Conservation (phyloP, 2,888 invertebrate genomes). For the Colletes collaris region DNA sequence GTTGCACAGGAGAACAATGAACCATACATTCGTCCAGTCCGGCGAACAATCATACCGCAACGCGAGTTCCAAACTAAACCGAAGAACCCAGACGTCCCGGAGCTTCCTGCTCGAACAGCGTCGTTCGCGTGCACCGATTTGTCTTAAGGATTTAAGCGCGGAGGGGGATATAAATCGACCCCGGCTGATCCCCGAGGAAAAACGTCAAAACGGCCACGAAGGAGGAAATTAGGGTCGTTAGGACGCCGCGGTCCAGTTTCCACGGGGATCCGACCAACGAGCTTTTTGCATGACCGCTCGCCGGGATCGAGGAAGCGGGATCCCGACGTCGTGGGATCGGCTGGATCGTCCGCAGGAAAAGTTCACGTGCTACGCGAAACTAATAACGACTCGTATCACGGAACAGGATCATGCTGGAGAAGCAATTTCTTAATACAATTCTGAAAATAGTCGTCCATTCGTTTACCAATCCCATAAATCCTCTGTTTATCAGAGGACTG, state of each 20-base stretch:
- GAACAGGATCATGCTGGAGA: background rate
- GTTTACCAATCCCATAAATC: too few species aligned
- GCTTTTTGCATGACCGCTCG: conserved; percentile 11
- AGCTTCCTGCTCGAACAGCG: background rate
- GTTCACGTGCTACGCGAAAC: background rate
- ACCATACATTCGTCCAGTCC: conserved; percentile 1
- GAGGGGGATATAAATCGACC: conserved; percentile 13
- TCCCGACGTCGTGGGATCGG: conserved; percentile 3
- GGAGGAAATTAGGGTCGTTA: conserved; percentile 43
- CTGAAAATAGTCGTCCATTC: too few species aligned
- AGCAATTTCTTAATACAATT: too few species aligned
- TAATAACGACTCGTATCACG: conserved; percentile 30
- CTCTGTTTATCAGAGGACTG: too few species aligned
- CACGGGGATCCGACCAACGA: conserved; percentile 10
- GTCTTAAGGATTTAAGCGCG: conserved; percentile 6
- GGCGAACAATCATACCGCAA: background rate
- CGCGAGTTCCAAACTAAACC: conserved; percentile 3
- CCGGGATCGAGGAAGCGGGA: background rate
- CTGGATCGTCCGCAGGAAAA: conserved; percentile 2
- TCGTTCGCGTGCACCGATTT: conserved; percentile 28
- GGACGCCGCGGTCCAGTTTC: conserved; percentile 18
- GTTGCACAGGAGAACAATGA: conserved; percentile 14
- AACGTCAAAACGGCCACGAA: conserved; percentile 21
- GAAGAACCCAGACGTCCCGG: conserved; percentile 8
- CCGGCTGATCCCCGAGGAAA: conserved; percentile 2